Percentiles rank a stretch among this genome's conserved stretches.
These are phyloP conservation scores for Eumaeus atala DNA, from an alignment of 1,140 invertebrate species.

Conservation along the genomic window DNA sequence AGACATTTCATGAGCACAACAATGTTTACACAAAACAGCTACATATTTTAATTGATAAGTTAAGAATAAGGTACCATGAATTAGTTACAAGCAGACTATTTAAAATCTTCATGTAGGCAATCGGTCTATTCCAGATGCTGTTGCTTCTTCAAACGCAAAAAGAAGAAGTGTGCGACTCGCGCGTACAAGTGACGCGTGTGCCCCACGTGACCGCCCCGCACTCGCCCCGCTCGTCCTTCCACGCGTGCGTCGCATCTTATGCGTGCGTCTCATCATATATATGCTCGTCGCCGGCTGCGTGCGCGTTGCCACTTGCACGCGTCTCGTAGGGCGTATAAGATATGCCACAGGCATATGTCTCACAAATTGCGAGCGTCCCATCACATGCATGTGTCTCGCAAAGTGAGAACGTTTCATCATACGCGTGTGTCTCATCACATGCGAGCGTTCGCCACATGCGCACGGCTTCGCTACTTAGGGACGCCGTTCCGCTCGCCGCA, in stretches of 20 bases:
- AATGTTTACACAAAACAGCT: no score
- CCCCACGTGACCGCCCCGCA: slow-evolving; percentile 34
- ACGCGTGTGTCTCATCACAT: background rate
- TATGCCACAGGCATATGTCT: background rate
- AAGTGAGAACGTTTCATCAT: background rate
- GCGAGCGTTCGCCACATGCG: slow-evolving; percentile 1
- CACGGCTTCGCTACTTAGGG: no score
- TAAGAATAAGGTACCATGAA: background rate
- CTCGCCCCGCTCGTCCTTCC: slow-evolving; percentile 8
- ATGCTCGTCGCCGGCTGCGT: background rate
- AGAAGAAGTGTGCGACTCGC: slow-evolving; percentile 90
- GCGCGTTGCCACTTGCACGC: background rate
- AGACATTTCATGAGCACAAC: no score
- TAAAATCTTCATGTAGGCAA: slow-evolving; percentile 70
- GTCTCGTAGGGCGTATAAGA: background rate
- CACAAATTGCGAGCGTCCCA: background rate
- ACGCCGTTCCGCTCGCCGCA: background rate
- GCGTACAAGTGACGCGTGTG: slow-evolving; percentile 82
- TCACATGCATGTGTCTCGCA: background rate
- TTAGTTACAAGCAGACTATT: slow-evolving; percentile 48
- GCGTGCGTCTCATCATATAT: background rate
- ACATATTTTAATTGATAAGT: no score
- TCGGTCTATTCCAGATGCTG: slow-evolving; percentile 88
- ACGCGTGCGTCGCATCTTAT: background rate
- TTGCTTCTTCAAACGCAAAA: slow-evolving; percentile 97